Conservation (phyloP, 2,888 invertebrate genomes). For the Dicranocentrus wangi region DNA sequence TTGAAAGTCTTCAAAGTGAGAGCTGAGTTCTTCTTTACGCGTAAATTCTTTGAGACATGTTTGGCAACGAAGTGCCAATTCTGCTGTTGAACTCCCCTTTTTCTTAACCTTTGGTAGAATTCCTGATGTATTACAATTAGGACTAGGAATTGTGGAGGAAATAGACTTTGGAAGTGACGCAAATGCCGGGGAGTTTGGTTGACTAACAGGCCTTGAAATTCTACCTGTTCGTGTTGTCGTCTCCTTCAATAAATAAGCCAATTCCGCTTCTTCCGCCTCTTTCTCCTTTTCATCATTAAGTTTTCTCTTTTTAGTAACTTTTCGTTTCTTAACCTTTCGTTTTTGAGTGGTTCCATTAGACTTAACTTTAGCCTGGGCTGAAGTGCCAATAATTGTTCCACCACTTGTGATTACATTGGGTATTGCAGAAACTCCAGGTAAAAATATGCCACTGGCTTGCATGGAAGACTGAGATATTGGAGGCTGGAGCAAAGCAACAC, state of each 20-base stretch:
- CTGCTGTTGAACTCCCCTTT: constrained; percentile 41
- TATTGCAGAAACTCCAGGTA: constrained; percentile 40
- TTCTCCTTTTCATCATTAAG: constrained; percentile 43
- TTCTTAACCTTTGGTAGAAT: constrained; percentile 1
- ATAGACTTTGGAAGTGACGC: not conserved
- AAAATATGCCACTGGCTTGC: constrained; percentile 39
- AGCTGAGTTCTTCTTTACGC: constrained; percentile 79
- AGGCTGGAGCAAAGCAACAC: constrained; percentile 48
- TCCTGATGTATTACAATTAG: not conserved
- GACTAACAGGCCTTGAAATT: constrained; percentile 55
- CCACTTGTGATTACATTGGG: constrained; percentile 30
- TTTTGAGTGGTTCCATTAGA: constrained; percentile 16
- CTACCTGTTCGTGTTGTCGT: constrained; percentile 69
- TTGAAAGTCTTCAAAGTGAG: constrained; percentile 80
- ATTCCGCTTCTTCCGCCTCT: constrained; percentile 63
- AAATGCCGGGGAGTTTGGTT: constrained; percentile 34
- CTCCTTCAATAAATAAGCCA: constrained; percentile 65
- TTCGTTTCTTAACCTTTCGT: constrained; percentile 44
- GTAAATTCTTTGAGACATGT: constrained; percentile 81
- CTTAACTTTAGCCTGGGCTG: constrained; percentile 12
- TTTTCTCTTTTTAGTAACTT: constrained; percentile 38
- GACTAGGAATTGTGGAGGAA: constrained; percentile 38
- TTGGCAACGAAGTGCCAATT: constrained; percentile 77
- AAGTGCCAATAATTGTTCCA: not conserved
- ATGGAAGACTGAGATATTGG: constrained; percentile 53